Evolutionary conservation across 2,797 vertebrate species (phyloP).

Genomic region (Urosaurus nigricauda): DNA sequence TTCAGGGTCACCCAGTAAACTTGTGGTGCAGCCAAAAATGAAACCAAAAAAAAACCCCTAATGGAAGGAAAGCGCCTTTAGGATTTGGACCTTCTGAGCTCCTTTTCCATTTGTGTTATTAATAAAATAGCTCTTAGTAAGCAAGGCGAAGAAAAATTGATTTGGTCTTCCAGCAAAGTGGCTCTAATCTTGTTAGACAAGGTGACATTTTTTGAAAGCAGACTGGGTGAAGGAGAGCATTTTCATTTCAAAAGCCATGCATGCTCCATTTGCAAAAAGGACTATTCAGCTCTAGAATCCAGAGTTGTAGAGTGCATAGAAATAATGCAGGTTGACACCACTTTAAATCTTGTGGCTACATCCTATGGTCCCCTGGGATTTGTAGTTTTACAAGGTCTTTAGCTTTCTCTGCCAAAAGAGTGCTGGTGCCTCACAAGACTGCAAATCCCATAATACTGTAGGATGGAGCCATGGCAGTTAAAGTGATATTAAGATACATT

Average conservation of each 20-base stretch:
- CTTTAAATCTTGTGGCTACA: too few relatives aligned
- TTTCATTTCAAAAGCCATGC: conserved; percentile 50
- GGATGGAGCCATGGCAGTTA: too few relatives aligned
- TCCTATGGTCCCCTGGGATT: too few relatives aligned
- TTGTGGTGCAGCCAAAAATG: conserved; percentile 49
- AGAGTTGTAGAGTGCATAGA: too few relatives aligned
- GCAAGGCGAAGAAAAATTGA: conserved; percentile 60
- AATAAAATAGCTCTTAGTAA: conserved; percentile 70
- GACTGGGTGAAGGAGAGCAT: conserved; percentile 31
- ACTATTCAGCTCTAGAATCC: background rate
- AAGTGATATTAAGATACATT: too few relatives aligned
- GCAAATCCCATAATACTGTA: too few relatives aligned
- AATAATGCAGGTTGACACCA: too few relatives aligned
- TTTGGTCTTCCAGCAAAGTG: conserved; percentile 53
- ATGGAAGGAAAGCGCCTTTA: conserved; percentile 47
- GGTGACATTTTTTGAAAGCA: conserved; percentile 65
- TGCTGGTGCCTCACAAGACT: too few relatives aligned
- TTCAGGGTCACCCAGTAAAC: conserved; percentile 49
- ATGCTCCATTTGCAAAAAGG: background rate
- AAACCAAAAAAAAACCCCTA: background rate
- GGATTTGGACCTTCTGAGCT: conserved; percentile 52
- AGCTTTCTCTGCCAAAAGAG: too few relatives aligned
- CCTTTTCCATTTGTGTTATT: conserved; percentile 69
- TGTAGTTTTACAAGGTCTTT: too few relatives aligned
- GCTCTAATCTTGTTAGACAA: conserved; percentile 66